Conservation (phyloP, 2,113 vertebrate species). For the Onychorhynchus coronatus region DNA sequence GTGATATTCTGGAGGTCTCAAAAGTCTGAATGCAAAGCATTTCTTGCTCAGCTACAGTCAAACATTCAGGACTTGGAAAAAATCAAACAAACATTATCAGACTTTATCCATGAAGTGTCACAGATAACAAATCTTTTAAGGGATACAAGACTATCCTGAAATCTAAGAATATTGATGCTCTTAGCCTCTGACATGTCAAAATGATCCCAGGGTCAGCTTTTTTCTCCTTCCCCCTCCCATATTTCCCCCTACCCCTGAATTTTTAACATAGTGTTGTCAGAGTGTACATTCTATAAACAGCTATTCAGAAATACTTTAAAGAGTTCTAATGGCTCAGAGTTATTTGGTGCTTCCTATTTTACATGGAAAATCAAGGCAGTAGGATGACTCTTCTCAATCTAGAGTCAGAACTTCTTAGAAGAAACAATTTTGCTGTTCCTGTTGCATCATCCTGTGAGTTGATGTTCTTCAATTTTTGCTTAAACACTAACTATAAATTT, state of each 20-base stretch:
- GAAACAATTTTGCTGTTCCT: neutral
- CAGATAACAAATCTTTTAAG: neutral
- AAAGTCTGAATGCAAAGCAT: neutral
- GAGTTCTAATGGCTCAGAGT: neutral
- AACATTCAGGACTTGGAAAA: neutral
- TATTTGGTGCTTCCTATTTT: neutral
- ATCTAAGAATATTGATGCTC: neutral
- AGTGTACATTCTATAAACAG: neutral
- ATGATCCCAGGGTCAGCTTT: neutral
- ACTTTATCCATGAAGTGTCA: neutral
- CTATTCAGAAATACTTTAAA: neutral
- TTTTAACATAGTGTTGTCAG: neutral
- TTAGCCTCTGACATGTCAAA: neutral
- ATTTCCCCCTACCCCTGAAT: neutral
- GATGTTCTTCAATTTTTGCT: neutral
- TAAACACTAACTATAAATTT: slow-evolving; percentile 14
- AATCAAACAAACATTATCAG: neutral
- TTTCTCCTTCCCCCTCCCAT: neutral
- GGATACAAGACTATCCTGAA: neutral
- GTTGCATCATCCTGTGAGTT: neutral
- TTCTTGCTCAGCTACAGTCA: neutral
- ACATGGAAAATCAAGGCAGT: neutral
- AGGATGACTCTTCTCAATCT: neutral
- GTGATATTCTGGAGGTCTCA: neutral
- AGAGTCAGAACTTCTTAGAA: neutral